Conservation (phyloP, 53 echinoderm and acorn worm species). For the Temnopleurus reevesii region DNA sequence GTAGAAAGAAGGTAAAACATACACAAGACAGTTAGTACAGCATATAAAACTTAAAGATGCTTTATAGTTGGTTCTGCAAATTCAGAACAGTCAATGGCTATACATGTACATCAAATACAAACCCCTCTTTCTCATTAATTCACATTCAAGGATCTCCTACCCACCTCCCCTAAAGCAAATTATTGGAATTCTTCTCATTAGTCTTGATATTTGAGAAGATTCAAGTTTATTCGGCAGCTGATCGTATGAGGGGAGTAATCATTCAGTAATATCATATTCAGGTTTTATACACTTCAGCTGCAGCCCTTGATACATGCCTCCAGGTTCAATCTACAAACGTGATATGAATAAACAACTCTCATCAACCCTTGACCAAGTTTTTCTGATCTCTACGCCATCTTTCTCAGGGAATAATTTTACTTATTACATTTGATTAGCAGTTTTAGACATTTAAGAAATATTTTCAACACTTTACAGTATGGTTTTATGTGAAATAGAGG, state of each 20-base stretch:
- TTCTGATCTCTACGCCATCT: background rate
- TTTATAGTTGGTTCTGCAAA: no score
- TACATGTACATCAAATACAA: no score
- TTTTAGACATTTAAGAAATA: background rate
- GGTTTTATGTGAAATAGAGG: no score
- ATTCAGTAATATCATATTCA: background rate
- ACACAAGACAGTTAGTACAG: no score
- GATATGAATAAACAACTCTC: background rate
- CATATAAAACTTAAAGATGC: no score
- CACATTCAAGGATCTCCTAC: background rate
- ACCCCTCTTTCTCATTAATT: no score
- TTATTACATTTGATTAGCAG: background rate
- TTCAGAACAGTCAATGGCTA: no score
- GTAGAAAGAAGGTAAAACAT: no score
- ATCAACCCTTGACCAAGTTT: background rate
- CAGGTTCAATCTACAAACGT: background rate
- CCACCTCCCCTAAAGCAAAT: background rate
- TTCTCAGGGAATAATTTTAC: no score
- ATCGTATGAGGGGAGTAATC: slow-evolving; percentile 7
- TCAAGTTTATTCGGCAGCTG: background rate
- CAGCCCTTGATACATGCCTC: background rate
- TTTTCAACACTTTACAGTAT: no score
- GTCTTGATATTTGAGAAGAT: background rate
- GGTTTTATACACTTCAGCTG: slow-evolving; percentile 21
- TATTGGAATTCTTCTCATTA: background rate